Percentiles rank a stretch among this genome's conserved stretches.
These are phyloP conservation scores for Hirtodrosophila cameraria DNA, from an alignment of 2,888 invertebrate species.

Conservation along the genomic window DNA sequence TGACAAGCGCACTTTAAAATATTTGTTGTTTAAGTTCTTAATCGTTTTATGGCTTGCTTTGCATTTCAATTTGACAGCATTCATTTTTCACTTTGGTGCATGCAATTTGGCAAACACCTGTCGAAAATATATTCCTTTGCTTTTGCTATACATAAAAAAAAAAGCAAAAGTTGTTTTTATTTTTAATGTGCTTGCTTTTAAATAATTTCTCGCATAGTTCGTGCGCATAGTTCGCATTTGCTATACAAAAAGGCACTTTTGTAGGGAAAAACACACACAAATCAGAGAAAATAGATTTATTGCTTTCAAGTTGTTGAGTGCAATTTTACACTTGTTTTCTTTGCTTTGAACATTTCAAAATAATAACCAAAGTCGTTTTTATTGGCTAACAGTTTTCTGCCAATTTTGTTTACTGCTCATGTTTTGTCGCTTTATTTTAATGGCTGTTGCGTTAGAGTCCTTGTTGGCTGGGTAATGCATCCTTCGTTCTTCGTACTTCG, in stretches of 20 bases:
- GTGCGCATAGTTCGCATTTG: no score
- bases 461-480: slow-evolving; percentile 23
- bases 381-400: slow-evolving; percentile 31
- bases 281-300: slow-evolving; percentile 65
- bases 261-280: background rate
- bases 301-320: slow-evolving; percentile 60
- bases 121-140: no score
- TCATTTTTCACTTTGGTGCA: no score
- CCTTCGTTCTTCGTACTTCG: slow-evolving; percentile 22
- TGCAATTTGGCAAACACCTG: no score
- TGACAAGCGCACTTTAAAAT: no score
- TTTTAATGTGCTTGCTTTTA: no score
- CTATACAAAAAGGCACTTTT: slow-evolving; percentile 4
- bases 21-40: no score
- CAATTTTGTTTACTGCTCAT: slow-evolving; percentile 74
- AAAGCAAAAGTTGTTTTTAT: no score
- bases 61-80: no score
- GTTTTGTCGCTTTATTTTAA: slow-evolving; percentile 80
- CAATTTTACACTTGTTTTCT: slow-evolving; percentile 35
- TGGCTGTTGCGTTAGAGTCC: slow-evolving; percentile 58
- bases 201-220: no score
- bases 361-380: slow-evolving; percentile 47
- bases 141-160: no score
- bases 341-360: slow-evolving; percentile 8
- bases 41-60: no score